Conservation (phyloP, 2,888 invertebrate species). For the Drosophila recens region DNA sequence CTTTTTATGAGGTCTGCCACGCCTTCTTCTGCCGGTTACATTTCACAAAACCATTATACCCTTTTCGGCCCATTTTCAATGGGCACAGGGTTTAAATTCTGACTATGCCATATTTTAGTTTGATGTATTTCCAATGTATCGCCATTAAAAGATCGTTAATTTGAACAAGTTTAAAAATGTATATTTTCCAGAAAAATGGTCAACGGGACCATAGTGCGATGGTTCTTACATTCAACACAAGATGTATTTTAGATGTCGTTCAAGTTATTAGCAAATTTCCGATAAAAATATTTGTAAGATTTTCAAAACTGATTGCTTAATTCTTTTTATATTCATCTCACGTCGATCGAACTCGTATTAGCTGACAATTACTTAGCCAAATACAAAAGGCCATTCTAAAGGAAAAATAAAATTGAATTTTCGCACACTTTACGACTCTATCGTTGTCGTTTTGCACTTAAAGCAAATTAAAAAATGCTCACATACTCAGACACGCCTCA, state of each 20-base stretch:
- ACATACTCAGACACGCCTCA: slow-evolving; percentile 39
- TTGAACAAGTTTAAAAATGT: too few species aligned
- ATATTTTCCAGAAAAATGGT: too few species aligned
- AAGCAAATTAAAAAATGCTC: slow-evolving; percentile 72
- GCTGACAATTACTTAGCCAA: slow-evolving; percentile 48
- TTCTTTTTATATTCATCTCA: slow-evolving; percentile 20
- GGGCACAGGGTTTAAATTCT: too few species aligned
- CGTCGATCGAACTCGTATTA: slow-evolving; percentile 46
- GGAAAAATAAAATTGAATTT: slow-evolving; percentile 71
- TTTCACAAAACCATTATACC: too few species aligned
- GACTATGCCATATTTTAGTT: too few species aligned
- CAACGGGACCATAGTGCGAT: too few species aligned
- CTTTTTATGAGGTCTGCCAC: too few species aligned
- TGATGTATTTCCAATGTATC: too few species aligned
- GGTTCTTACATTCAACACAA: background rate
- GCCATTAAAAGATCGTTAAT: too few species aligned
- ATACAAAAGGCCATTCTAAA: slow-evolving; percentile 54
- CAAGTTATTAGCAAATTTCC: background rate
- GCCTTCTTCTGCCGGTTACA: too few species aligned
- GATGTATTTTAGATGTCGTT: background rate
- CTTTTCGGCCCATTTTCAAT: too few species aligned
- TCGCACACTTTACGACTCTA: slow-evolving; percentile 65
- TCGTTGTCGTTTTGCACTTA: slow-evolving; percentile 60
- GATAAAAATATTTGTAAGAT: background rate
- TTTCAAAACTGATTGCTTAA: background rate